Conservation (phyloP, 2,888 invertebrate genomes). For the Margaritifera margaritifera region DNA sequence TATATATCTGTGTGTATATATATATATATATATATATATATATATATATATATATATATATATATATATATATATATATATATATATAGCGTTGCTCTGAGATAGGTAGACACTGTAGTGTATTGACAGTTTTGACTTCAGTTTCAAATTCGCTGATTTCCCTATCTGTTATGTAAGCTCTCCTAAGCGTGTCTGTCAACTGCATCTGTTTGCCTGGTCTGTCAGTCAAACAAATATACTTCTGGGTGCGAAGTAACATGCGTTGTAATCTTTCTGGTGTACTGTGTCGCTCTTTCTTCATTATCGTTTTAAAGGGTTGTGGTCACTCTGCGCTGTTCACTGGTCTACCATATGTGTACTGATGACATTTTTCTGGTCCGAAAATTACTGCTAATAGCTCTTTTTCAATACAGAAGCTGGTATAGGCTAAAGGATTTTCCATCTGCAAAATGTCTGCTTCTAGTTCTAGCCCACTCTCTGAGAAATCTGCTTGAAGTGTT, state of each 20-base stretch:
- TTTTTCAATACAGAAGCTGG: constrained; percentile 2
- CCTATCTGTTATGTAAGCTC: too few relatives aligned
- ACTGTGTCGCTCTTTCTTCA: constrained; percentile 52
- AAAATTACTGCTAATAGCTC: constrained; percentile 11
- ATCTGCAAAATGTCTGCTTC: constrained; percentile 25
- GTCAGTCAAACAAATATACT: constrained; percentile 1
- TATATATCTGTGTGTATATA: too few relatives aligned
- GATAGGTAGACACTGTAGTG: constrained; percentile 15
- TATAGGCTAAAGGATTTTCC: constrained; percentile 21
- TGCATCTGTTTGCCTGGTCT: constrained; percentile 17
- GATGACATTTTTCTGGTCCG: constrained; percentile 15
- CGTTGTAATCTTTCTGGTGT: constrained; percentile 52
- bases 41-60: too few relatives aligned
- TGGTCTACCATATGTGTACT: constrained; percentile 20
- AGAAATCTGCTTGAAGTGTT: constrained; percentile 21
- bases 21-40: too few relatives aligned
- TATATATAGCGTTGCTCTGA: not conserved
- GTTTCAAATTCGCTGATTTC: too few relatives aligned
- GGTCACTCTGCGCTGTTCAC: constrained; percentile 58
- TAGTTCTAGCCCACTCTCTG: constrained; percentile 21
- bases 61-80: too few relatives aligned
- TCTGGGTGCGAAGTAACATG: constrained; percentile 20
- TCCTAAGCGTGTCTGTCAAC: constrained; percentile 24
- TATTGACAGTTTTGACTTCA: too few relatives aligned
- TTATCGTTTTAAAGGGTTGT: constrained; percentile 71